Percentiles rank a stretch among this genome's conserved stretches.
Conservation (phyloP, 2,888 invertebrate species). For the Pandemis cinnamomeana region DNA sequence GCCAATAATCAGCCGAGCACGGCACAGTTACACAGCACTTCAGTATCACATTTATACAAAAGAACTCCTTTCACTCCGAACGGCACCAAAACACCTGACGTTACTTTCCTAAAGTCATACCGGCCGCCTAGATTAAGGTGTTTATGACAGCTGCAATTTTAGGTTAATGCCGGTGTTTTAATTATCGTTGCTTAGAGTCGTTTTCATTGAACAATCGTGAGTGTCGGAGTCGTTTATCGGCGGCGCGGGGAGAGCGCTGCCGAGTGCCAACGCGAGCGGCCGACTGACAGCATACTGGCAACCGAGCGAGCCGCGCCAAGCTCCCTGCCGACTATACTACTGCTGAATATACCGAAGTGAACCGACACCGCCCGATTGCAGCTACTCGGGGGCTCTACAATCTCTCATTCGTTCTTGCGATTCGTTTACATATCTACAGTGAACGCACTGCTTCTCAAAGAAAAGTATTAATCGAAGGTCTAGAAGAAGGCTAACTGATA, state of each 20-base stretch:
- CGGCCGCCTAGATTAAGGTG: constrained; percentile 62
- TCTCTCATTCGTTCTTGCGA: constrained; percentile 23
- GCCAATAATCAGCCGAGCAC: constrained; percentile 55
- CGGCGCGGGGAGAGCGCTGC: constrained; percentile 40
- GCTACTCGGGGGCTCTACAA: constrained; percentile 22
- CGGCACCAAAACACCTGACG: constrained; percentile 64
- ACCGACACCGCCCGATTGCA: constrained; percentile 62
- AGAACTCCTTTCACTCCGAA: constrained; percentile 74
- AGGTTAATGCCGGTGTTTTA: constrained; percentile 36
- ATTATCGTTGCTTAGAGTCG: constrained; percentile 45
- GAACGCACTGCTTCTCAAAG: constrained; percentile 13
- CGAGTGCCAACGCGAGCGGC: constrained; percentile 48
- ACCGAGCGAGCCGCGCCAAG: constrained; percentile 46
- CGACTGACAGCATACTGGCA: constrained; percentile 49
- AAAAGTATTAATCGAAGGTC: not conserved
- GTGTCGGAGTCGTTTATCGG: constrained; percentile 69
- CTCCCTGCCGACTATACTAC: constrained; percentile 48
- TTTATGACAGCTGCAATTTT: constrained; percentile 32
- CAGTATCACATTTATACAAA: constrained; percentile 55
- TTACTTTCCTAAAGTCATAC: constrained; percentile 68
- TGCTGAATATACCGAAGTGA: constrained; percentile 52
- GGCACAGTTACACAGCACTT: constrained; percentile 66
- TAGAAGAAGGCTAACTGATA: not conserved
- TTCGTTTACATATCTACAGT: constrained; percentile 9
- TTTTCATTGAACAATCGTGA: constrained; percentile 69